Percentiles rank a stretch among this genome's conserved stretches.
Conservation (phyloP, 2,888 invertebrate genomes). For the Pammene fasciana region DNA sequence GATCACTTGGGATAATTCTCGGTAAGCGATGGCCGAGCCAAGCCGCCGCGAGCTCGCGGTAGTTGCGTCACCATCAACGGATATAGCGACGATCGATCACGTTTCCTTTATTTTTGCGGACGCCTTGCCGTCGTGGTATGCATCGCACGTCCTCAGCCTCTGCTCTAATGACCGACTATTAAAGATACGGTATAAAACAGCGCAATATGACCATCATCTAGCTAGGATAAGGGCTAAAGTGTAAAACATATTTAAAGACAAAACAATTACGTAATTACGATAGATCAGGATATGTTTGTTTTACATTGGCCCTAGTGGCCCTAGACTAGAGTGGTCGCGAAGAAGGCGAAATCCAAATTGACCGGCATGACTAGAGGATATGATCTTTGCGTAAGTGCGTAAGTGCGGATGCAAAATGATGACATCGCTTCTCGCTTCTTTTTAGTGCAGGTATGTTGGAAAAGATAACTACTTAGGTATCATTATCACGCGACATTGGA, state of each 20-base stretch:
- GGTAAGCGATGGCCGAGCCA: constrained; percentile 1
- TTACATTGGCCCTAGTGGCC: too few relatives aligned
- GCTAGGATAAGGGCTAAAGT: neutral
- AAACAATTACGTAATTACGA: too few relatives aligned
- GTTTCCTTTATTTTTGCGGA: constrained; percentile 64
- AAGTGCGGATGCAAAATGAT: neutral
- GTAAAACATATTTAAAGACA: neutral
- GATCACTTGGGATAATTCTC: neutral
- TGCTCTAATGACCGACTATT: constrained; percentile 31
- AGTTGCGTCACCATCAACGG: constrained; percentile 66
- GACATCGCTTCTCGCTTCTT: neutral
- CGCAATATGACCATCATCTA: neutral
- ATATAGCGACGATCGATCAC: constrained; percentile 71
- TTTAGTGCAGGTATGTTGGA: constrained; percentile 1
- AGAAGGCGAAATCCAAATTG: too few relatives aligned
- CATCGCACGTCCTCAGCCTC: constrained; percentile 1
- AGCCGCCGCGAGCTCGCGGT: constrained; percentile 37
- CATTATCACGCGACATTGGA: constrained; percentile 2
- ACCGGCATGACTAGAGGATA: too few relatives aligned
- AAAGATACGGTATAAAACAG: constrained; percentile 7
- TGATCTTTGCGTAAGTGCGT: too few relatives aligned
- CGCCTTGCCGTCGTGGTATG: constrained; percentile 43
- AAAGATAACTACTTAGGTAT: neutral
- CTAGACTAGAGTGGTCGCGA: too few relatives aligned
- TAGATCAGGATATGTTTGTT: too few relatives aligned